Evolutionary conservation across 2,797 vertebrate species (phyloP).

Genomic region (Hoplostethus mediterraneus): DNA sequence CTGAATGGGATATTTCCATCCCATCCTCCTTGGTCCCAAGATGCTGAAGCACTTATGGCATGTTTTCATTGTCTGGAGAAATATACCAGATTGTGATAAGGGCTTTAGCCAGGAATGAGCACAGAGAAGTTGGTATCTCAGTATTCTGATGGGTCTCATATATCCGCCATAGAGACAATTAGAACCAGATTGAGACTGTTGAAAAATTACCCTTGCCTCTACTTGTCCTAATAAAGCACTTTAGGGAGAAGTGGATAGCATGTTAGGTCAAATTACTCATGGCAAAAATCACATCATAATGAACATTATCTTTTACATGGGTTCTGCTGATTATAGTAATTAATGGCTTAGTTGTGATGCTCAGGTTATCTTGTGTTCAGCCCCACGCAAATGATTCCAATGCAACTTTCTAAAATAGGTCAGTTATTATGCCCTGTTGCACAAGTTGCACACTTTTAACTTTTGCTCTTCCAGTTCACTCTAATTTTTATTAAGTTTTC

Average conservation of each 20-base stretch:
- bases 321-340: too few species aligned
- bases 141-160: conserved; percentile 44
- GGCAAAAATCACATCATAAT: neutral
- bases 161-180: conserved; percentile 50
- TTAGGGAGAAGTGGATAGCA: neutral
- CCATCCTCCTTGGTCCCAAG: conserved; percentile 53
- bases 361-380: neutral
- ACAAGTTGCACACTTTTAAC: too few species aligned
- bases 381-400: neutral
- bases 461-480: neutral
- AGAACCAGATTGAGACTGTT: conserved; percentile 58
- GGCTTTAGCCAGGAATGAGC: conserved; percentile 73
- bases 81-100: conserved; percentile 75
- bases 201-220: conserved; percentile 8
- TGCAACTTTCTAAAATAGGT: neutral
- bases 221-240: neutral
- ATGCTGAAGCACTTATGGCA: conserved; percentile 75
- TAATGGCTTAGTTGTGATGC: neutral
- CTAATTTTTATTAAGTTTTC: neutral
- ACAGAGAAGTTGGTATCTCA: conserved; percentile 48
- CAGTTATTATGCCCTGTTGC: neutral
- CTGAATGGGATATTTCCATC: conserved; percentile 75
- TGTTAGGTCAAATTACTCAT: neutral
- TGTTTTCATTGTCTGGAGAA: conserved; percentile 83
- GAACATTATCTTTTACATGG: neutral